Conservation (phyloP, 2,113 vertebrate species). For the Syngnathus scovelli region DNA sequence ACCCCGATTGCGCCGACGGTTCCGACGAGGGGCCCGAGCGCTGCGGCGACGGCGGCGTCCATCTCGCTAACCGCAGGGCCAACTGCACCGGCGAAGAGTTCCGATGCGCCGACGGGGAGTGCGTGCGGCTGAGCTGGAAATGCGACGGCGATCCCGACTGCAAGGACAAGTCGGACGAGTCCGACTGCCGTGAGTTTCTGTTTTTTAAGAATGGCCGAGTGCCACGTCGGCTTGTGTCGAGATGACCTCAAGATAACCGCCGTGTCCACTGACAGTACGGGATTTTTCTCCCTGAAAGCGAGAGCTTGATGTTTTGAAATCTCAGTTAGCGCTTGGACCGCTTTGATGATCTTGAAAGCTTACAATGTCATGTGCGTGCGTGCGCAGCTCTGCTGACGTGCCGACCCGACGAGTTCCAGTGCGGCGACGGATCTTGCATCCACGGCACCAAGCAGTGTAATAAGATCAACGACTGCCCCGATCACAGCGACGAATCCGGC, state of each 20-base stretch:
- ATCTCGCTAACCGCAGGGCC: conserved; percentile 48
- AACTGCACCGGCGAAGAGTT: conserved; percentile 81
- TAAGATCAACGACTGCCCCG: conserved; percentile 82
- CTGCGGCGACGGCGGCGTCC: conserved; percentile 72
- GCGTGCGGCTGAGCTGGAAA: conserved; percentile 87
- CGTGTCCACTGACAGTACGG: no score
- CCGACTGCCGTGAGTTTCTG: conserved; percentile 84
- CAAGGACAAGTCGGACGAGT: conserved; percentile 96
- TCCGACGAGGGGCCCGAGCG: conserved; percentile 81
- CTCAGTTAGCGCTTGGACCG: not conserved
- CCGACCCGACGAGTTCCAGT: conserved; percentile 88
- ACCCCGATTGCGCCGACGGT: conserved; percentile 86
- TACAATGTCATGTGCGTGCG: conserved; percentile 1
- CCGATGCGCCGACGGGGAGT: conserved; percentile 85
- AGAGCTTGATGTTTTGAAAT: not conserved
- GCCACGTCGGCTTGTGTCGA: conserved; percentile 4
- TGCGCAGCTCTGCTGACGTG: conserved; percentile 81
- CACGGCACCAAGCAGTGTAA: conserved; percentile 88
- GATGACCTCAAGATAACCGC: not conserved
- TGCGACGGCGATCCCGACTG: conserved; percentile 94
- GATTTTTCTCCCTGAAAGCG: not conserved
- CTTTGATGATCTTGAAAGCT: conserved; percentile 7
- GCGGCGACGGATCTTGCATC: conserved; percentile 86
- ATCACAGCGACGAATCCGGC: conserved; percentile 86
- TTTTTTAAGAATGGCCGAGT: not conserved